Evolutionary conservation across 2,113 vertebrate genomes (phyloP), one percentile per base, ranked within the genome.

Genomic region (Zapornia atra): DNA sequence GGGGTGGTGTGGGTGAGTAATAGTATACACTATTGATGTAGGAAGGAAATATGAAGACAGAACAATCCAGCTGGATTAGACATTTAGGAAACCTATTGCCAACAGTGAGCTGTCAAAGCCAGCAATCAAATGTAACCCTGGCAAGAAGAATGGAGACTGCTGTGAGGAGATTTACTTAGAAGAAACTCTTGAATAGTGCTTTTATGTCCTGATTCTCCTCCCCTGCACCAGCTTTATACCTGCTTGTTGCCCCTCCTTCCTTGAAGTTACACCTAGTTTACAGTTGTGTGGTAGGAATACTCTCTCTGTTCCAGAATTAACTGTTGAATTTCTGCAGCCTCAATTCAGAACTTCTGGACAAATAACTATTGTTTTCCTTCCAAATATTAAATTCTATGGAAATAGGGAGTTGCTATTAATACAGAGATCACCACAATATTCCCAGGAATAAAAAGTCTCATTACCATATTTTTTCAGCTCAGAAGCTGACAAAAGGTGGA

Each of bases 101-200:
- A 96, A 94, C 95, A 90, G 94, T 64, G 76, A 97, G 86, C 90
- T 96, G 95, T 96, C 94, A 97, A 94, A 96, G 83, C 53, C 92
- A 94, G 95, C 86, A 96, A 94, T 93, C 96, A 93, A 93, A 94
- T 81, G 54, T 56, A 97, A 96, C 83, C 73, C 83, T 72, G 69
- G 88, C 12, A 56, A 96, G 94, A 94, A 95, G 88, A 96, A 93
- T 44, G 60, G 76, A 91, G 86, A 84, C 76, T 90, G 93, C 95
- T 95, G 82, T 95, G 95, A 95, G 66, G 77, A 96, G 95, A 95
- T 95, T 95, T 95, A 95, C 82, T 90, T 72, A 92, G 82, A 96
- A 94, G 92, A 93, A 95, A 96, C 76, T 88, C 75, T 85, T 53
- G 66, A 90, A 84, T 88, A 90, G 29, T 53, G 56, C 76, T 94